Percentiles rank a stretch among this genome's conserved stretches.
Conservation (phyloP, 1,140 invertebrate species). For the Lepidostoma basale region DNA sequence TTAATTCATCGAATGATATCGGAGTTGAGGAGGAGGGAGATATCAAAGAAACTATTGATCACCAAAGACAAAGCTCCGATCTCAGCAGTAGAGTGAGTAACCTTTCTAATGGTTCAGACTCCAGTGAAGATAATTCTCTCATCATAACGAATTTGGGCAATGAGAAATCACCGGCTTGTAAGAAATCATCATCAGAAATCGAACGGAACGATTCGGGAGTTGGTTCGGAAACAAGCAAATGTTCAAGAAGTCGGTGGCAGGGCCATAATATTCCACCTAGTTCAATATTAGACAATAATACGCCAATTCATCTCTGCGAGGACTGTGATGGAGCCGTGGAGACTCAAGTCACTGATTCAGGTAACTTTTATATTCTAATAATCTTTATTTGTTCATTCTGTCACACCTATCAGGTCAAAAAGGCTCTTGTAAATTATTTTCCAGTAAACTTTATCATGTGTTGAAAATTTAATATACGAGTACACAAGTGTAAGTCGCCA, state of each 20-base stretch:
- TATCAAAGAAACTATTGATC: constrained; percentile 58
- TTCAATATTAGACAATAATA: constrained; percentile 54
- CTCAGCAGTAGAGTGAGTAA: constrained; percentile 64
- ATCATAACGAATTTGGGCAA: constrained; percentile 63
- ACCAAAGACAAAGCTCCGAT: constrained; percentile 59
- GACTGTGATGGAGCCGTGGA: constrained; percentile 78
- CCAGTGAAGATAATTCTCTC: constrained; percentile 71
- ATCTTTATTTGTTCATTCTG: constrained; percentile 34
- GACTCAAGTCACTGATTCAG: constrained; percentile 69
- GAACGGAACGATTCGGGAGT: constrained; percentile 93
- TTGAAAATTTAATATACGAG: no score
- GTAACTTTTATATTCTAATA: constrained; percentile 53
- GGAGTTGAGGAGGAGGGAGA: constrained; percentile 63
- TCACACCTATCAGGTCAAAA: no score
- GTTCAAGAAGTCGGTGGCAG: constrained; percentile 76
- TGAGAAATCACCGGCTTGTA: constrained; percentile 59
- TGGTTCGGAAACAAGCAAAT: constrained; percentile 89
- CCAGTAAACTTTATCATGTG: no score
- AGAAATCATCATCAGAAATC: constrained; percentile 68
- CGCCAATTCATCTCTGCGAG: constrained; percentile 70
- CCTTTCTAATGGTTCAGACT: constrained; percentile 67
- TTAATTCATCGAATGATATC: constrained; percentile 60
- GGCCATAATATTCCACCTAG: constrained; percentile 57
- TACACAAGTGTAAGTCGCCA: no score
- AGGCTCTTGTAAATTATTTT: no score